Base-by-base conservation (phyloP, 2,113 vertebrate species). In the Brachyhypopomus occidentalis region DNA sequence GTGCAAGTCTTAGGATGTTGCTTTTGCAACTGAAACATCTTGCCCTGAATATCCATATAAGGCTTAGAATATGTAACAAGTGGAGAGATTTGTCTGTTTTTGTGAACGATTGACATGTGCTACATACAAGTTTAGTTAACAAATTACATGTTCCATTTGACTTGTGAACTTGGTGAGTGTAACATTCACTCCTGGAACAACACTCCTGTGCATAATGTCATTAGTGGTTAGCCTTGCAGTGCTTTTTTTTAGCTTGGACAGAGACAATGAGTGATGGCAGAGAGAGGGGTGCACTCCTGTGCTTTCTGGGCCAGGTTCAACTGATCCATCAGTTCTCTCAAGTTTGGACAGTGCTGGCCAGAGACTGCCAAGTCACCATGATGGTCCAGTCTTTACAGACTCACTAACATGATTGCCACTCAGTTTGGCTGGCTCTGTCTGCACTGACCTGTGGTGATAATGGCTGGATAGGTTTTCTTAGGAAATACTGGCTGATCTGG, bases 251-350 rank as follows among this genome's bases (percentile, higher is more conserved):
- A 67, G 20, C 16, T 67, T 5, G 14, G 64, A 70, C 19, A 70
- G 20, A 22, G 20, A 70, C 2, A 69, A 6, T 38, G 34, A 36
- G 27, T 5, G 6, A 17, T 27, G 41, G 66, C 38, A 70, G 20
- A 41, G 20, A 70, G 8, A 69, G 34, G 38, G 19, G 8, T 14
- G 5, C 1, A 16, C 9, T 27, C 2, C 30, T 62, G 2, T 2
- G n/a, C 36, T 30, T 48, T 9, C 20, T 55, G 8, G 27, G 52
- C 56, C 52, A 8, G 20, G n/a, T 14, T 79, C 11, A 27, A 60
- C 25, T 71, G 66, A 60, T 48, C 70, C 58, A 75, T 75, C 73
- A 75, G 2, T 62, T 3, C 34, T 34, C 22, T 23, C 36, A 41
- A 3, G 36, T 34, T 20, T 41, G 66, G 66, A 70, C 34, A 70